Percentiles rank a stretch among this genome's conserved stretches.
These are phyloP conservation scores for Bubo bubo DNA, from an alignment of 2,113 vertebrate genomes.

Conservation along the genomic window DNA sequence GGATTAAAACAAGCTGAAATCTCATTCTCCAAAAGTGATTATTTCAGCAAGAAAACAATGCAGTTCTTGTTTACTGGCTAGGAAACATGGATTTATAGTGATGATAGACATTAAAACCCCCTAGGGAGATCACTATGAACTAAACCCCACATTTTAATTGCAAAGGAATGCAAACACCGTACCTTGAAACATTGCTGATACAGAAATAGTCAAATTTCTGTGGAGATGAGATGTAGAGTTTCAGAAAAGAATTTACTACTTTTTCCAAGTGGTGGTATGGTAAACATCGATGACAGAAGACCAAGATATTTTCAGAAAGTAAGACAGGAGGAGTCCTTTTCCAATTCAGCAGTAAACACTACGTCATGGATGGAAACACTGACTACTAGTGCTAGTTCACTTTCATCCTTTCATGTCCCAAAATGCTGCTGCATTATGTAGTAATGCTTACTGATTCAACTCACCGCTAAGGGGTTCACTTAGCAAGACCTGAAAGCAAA, in stretches of 20 bases:
- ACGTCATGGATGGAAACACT: neutral
- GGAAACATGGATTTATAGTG: neutral
- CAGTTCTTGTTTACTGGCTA: slow-evolving; percentile 12
- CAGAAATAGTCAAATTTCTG: neutral
- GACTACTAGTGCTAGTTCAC: neutral
- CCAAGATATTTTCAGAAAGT: slow-evolving; percentile 11
- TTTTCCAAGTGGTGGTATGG: neutral
- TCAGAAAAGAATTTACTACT: neutral
- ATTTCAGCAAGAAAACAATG: slow-evolving; percentile 20
- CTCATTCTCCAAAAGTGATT: neutral
- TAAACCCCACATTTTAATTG: neutral
- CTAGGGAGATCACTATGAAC: neutral
- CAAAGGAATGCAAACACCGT: neutral
- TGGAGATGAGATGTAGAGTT: neutral
- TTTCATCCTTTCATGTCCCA: neutral
- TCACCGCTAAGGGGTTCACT: neutral
- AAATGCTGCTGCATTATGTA: neutral
- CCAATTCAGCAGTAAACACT: neutral
- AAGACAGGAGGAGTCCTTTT: neutral
- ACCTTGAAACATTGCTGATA: neutral
- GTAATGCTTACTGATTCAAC: neutral
- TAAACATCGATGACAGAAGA: neutral
- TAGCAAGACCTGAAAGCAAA: neutral
- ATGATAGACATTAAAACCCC: neutral
- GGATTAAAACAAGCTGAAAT: slow-evolving; percentile 13